Evolutionary conservation across 2,113 vertebrate species (phyloP).

Genomic region (Embiotoca jacksoni): DNA sequence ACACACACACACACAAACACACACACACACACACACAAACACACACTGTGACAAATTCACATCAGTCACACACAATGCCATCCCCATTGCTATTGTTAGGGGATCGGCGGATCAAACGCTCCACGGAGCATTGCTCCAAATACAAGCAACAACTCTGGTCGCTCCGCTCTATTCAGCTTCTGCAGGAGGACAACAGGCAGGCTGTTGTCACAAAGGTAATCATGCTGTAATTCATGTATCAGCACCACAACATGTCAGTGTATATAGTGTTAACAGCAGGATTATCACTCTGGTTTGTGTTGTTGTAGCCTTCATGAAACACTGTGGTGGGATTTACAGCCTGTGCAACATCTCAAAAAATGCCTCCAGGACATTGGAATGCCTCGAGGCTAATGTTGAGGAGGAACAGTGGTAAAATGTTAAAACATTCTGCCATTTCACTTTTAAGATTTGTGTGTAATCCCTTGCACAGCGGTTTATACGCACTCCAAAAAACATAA

Average conservation of each 20-base stretch:
- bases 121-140: conserved; percentile 73
- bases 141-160: conserved; percentile 70
- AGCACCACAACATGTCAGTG: conserved; percentile 49
- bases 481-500: conserved; percentile 10
- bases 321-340: conserved; percentile 43
- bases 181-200: conserved; percentile 53
- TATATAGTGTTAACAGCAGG: conserved; percentile 56
- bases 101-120: conserved; percentile 79
- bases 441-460: conserved; percentile 23
- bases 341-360: conserved; percentile 52
- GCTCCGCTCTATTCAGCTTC: conserved; percentile 54
- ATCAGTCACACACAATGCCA: conserved; percentile 85
- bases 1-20: conserved; percentile 42
- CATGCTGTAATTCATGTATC: conserved; percentile 69
- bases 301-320: conserved; percentile 23
- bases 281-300: conserved; percentile 55
- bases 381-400: conserved; percentile 65
- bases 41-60: conserved; percentile 82
- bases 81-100: conserved; percentile 80
- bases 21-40: conserved; percentile 41
- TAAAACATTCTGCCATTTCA: conserved; percentile 44
- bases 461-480: conserved; percentile 3
- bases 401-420: conserved; percentile 41
- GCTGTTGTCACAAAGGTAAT: conserved; percentile 75
- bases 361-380: conserved; percentile 64